Percentiles rank a stretch among this genome's conserved stretches.
These are phyloP conservation scores for Drosophila prosaltans DNA, from an alignment of 1,140 invertebrate genomes.

Conservation along the genomic window DNA sequence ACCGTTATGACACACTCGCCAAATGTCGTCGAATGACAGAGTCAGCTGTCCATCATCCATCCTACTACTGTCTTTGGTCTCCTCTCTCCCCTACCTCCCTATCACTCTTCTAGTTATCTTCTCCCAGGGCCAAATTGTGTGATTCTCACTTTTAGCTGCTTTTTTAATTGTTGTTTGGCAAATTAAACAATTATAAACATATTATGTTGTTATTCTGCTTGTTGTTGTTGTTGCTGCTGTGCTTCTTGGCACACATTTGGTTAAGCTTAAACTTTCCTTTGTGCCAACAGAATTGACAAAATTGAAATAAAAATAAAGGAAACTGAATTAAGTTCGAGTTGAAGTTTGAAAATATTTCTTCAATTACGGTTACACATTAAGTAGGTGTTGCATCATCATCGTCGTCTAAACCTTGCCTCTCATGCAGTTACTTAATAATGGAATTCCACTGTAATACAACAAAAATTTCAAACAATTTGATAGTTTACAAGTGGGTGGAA, in stretches of 20 bases:
- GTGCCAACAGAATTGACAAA: not conserved
- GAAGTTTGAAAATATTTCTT: not conserved
- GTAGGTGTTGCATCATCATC: not conserved
- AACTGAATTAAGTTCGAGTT: not conserved
- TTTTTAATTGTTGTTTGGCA: not conserved
- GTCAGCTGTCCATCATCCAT: not conserved
- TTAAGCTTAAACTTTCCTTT: constrained; percentile 7
- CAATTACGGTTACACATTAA: not conserved
- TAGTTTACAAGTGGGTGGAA: too few species aligned
- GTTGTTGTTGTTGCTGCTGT: not conserved
- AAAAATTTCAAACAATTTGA: too few species aligned
- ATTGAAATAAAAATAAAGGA: not conserved
- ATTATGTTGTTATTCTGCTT: not conserved
- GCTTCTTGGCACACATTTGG: not conserved
- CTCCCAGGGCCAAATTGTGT: not conserved
- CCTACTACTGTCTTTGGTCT: too few species aligned
- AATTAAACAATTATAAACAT: constrained; percentile 9
- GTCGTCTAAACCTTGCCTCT: too few species aligned
- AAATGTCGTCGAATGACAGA: not conserved
- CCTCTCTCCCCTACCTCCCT: too few species aligned
- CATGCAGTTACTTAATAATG: too few species aligned
- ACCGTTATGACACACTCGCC: constrained; percentile 8
- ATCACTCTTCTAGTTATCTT: not conserved
- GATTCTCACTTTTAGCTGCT: constrained; percentile 3
- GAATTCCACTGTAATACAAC: too few species aligned